Evolutionary conservation across 2,113 vertebrate species (phyloP).

Genomic region (Indicator maculatus): DNA sequence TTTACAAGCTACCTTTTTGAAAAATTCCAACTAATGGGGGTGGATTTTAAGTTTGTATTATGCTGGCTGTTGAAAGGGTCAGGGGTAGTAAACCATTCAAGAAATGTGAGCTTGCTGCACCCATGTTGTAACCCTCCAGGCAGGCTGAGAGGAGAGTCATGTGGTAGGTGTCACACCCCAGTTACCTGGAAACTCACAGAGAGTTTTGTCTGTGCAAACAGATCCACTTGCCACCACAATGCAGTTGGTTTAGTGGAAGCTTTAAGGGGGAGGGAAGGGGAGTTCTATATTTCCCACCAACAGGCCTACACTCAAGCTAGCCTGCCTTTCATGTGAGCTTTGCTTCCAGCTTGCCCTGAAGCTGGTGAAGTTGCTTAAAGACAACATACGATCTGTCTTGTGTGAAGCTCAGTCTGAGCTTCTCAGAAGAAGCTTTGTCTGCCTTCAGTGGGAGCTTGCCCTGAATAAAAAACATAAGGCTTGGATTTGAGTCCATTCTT

Average conservation of each 20-base stretch:
- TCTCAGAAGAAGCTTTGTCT: background rate
- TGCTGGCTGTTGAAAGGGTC: background rate
- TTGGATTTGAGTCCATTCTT: slow-evolving; percentile 23
- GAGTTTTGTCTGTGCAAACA: background rate
- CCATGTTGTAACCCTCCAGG: background rate
- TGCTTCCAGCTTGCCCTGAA: background rate
- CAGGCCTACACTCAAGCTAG: background rate
- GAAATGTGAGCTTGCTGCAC: background rate
- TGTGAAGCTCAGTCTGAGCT: background rate
- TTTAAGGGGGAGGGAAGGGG: background rate
- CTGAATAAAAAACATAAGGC: background rate
- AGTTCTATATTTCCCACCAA: background rate
- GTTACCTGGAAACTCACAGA: slow-evolving; percentile 39
- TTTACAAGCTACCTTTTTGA: background rate
- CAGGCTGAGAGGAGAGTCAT: background rate
- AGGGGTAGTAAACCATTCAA: accelerated
- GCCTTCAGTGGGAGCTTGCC: background rate
- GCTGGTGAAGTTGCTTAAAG: background rate
- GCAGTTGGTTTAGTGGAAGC: background rate
- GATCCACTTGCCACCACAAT: background rate
- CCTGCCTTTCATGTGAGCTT: background rate
- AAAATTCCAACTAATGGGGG: background rate
- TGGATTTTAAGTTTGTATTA: background rate
- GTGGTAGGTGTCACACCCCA: background rate
- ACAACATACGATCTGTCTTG: background rate